These are phyloP conservation scores for Synanthedon vespiformis DNA, from an alignment of 2,888 invertebrate species.

Conservation along the genomic window DNA sequence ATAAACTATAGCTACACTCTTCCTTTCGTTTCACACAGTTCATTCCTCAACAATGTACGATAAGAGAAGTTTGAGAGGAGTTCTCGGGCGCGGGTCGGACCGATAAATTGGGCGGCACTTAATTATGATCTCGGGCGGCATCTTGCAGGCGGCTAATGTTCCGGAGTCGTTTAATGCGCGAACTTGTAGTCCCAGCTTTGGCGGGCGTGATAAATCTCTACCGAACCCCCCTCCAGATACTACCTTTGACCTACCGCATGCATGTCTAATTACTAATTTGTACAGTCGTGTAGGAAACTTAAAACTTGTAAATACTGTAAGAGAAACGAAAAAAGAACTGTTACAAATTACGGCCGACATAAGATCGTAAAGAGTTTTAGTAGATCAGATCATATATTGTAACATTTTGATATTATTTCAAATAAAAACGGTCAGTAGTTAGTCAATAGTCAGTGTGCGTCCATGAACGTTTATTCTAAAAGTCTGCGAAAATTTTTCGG, in stretches of 20 bases:
- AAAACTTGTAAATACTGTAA: too few species aligned
- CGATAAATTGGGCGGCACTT: constrained; percentile 71
- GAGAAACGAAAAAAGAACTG: too few species aligned
- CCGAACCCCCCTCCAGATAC: constrained; percentile 21
- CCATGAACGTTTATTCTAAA: too few species aligned
- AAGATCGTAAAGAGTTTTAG: too few species aligned
- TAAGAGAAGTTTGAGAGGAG: constrained; percentile 67
- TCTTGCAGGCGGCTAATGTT: constrained; percentile 69
- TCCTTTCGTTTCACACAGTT: too few species aligned
- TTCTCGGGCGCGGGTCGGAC: constrained; percentile 62
- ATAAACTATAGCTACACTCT: too few species aligned
- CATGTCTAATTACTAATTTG: constrained; percentile 7
- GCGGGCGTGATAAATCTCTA: constrained; percentile 67
- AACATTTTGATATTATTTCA: too few species aligned
- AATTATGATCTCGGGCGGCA: constrained; percentile 71
- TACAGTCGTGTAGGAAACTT: constrained; percentile 2
- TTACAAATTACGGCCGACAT: too few species aligned
- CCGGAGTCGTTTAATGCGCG: constrained; percentile 69
- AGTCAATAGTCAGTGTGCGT: too few species aligned
- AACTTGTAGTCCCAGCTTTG: constrained; percentile 65
- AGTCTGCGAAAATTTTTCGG: too few species aligned
- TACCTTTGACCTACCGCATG: not conserved
- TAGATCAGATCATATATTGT: too few species aligned
- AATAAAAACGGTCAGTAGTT: too few species aligned
- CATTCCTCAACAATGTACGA: constrained; percentile 51